Conservation (phyloP, 2,113 vertebrate species). For the Empidonax traillii region DNA sequence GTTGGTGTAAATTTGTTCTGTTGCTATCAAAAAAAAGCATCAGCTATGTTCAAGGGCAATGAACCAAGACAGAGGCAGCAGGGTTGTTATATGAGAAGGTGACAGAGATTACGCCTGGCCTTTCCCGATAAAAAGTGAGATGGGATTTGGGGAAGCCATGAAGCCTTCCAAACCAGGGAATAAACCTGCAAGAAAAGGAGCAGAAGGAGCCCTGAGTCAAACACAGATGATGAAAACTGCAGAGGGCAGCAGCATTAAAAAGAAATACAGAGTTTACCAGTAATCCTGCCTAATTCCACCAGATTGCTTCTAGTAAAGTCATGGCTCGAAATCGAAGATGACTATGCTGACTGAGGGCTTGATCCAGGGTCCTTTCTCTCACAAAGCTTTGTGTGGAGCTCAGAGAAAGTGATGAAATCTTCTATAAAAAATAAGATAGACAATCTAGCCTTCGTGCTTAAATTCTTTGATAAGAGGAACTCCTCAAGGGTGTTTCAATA, state of each 20-base stretch:
- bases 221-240: background rate
- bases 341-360: background rate
- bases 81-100: background rate
- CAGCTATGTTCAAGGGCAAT: background rate
- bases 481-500: background rate
- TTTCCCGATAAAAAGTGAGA: background rate
- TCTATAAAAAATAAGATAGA: background rate
- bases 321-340: background rate
- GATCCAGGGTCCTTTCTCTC: background rate
- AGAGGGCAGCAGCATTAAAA: background rate
- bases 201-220: background rate
- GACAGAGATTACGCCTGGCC: background rate
- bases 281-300: slow-evolving; percentile 32
- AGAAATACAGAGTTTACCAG: background rate
- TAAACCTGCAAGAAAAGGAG: background rate
- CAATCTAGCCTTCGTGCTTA: background rate
- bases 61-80: background rate
- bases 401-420: background rate
- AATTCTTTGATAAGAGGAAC: background rate
- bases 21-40: background rate
- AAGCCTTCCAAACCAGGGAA: background rate
- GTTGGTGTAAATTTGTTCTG: background rate
- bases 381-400: background rate
- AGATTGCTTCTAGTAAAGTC: background rate
- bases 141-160: background rate